Conservation (phyloP, 2,113 vertebrate genomes). For the Dasyornis broadbenti region DNA sequence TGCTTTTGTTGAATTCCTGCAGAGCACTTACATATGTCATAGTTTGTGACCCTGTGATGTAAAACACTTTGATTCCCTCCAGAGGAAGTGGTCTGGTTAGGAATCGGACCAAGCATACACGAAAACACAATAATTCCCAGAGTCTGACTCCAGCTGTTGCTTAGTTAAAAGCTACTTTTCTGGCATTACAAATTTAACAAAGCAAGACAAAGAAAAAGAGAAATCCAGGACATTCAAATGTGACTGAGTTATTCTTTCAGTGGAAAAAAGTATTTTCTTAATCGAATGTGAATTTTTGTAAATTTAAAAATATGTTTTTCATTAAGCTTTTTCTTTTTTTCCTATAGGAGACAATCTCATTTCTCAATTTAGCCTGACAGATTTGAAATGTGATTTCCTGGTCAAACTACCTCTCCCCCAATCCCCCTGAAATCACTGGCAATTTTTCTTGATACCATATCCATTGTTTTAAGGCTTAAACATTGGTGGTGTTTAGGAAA, state of each 20-base stretch:
- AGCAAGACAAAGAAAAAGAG: neutral
- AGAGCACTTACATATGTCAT: neutral
- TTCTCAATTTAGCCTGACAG: neutral
- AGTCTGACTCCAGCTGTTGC: constrained; percentile 26
- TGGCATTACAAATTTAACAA: neutral
- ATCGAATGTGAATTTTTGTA: neutral
- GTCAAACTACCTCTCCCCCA: neutral
- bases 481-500: accelerated
- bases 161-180: constrained; percentile 30
- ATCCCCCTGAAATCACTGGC: neutral
- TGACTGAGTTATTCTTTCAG: neutral
- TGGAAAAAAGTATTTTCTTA: neutral
- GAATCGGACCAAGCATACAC: neutral
- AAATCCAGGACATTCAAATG: neutral
- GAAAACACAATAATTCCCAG: constrained; percentile 1
- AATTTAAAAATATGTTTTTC: neutral
- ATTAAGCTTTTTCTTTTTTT: neutral
- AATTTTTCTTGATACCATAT: neutral
- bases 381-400: neutral
- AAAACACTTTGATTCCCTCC: constrained; percentile 10
- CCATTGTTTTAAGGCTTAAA: neutral
- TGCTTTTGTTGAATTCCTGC: neutral
- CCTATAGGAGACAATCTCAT: neutral
- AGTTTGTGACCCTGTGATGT: constrained; percentile 16
- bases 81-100: neutral